Evolutionary conservation across 2,113 vertebrate genomes (phyloP).

Genomic region (Ailuropoda melanoleuca): DNA sequence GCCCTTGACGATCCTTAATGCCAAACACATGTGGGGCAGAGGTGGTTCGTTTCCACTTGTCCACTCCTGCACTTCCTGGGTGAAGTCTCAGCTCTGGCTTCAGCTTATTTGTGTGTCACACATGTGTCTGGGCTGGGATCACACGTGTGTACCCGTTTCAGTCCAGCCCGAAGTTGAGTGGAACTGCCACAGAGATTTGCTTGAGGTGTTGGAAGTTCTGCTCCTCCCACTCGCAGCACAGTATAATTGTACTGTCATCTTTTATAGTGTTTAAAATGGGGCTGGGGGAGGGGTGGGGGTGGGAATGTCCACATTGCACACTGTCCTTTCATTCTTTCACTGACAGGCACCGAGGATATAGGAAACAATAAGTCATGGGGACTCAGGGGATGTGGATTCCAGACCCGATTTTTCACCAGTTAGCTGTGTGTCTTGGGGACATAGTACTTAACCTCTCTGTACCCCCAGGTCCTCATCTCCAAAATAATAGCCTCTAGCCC

Average conservation of each 20-base stretch:
- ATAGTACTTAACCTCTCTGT: slow-evolving; percentile 18
- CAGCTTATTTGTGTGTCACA: background rate
- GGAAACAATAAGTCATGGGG: background rate
- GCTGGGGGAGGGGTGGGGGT: no score
- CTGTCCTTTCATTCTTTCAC: slow-evolving; percentile 9
- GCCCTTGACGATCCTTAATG: background rate
- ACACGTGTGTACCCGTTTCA: background rate
- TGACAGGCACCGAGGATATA: background rate
- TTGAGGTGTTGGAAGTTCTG: background rate
- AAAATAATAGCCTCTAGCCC: slow-evolving; percentile 15
- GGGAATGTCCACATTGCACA: background rate
- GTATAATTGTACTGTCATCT: background rate
- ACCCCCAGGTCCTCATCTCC: background rate
- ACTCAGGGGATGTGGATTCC: background rate
- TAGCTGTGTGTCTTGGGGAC: slow-evolving; percentile 14
- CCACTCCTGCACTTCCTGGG: background rate
- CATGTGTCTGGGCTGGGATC: background rate
- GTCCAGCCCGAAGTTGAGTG: background rate
- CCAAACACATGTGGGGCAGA: background rate
- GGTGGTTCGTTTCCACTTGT: background rate
- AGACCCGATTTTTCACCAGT: slow-evolving; percentile 2
- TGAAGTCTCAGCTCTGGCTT: background rate
- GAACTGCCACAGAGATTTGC: background rate
- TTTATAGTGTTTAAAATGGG: background rate
- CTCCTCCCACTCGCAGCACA: background rate